phyloP scores from a whole-genome alignment of 1,140 invertebrate genomes.

The Apis florea region DNA sequence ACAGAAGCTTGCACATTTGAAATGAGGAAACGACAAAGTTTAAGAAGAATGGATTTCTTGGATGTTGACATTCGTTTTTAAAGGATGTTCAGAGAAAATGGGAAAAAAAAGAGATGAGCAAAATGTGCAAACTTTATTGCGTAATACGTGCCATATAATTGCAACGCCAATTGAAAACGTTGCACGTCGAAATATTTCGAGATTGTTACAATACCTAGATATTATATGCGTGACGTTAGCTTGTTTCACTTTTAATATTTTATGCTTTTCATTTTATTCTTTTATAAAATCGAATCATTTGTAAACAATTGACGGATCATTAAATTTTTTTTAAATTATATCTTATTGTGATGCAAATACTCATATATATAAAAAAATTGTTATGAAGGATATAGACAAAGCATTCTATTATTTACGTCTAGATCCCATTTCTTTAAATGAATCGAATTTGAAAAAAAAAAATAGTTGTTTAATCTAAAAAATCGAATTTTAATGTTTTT shows the following conservation, averaged over 20 bases:
- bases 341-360: not conserved
- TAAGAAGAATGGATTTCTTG: slow-evolving; percentile 12
- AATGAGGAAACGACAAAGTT: not conserved
- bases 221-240: slow-evolving; percentile 7
- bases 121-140: slow-evolving; percentile 31
- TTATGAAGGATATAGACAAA: not conserved
- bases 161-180: not conserved
- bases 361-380: not conserved
- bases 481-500: slow-evolving; percentile 16
- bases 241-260: not conserved
- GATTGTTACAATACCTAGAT: slow-evolving; percentile 8
- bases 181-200: slow-evolving; percentile 4
- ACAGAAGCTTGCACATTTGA: not conserved
- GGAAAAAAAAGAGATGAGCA: not conserved
- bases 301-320: not conserved
- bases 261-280: not conserved
- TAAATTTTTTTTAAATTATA: not conserved
- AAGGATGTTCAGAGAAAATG: slow-evolving; percentile 36
- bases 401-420: not conserved
- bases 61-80: slow-evolving; percentile 13
- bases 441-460: not conserved
- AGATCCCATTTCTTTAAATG: not conserved
- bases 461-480: not conserved
- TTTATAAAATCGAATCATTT: not conserved
- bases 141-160: slow-evolving; percentile 48